Evolutionary conservation across 2,113 vertebrate species (phyloP).

Genomic region (Zapornia atra): DNA sequence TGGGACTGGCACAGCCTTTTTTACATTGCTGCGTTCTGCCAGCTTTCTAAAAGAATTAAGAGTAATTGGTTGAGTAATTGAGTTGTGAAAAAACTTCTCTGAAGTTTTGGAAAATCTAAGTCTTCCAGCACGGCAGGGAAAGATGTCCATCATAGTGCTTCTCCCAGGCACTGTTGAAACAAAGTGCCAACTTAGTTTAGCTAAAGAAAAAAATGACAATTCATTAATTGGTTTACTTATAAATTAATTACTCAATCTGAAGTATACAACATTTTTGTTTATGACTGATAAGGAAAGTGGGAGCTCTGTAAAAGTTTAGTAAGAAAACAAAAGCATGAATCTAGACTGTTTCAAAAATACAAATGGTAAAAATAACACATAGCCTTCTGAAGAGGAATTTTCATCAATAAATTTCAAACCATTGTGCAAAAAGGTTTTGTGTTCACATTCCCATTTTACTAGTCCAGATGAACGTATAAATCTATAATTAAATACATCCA

Average conservation of each 20-base stretch:
- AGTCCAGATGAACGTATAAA: not conserved
- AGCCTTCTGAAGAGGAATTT: not conserved
- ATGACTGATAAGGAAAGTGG: not conserved
- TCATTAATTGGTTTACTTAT: not conserved
- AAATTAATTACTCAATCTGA: not conserved
- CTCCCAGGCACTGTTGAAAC: not conserved
- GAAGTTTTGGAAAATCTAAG: not conserved
- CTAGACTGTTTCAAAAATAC: not conserved
- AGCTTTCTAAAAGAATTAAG: not conserved
- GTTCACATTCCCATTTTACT: not conserved
- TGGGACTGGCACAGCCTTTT: not conserved
- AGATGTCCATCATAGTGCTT: not conserved
- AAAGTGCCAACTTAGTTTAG: not conserved
- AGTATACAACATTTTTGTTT: not conserved
- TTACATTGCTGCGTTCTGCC: not conserved
- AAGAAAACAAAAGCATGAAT: not conserved
- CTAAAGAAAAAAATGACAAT: not conserved
- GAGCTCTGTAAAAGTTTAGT: not conserved
- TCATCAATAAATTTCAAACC: not conserved
- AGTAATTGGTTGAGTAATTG: not conserved
- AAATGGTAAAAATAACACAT: not conserved
- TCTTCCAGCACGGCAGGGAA: not conserved
- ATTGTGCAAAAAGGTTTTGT: not conserved
- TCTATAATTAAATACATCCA: not conserved
- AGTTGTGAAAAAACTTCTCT: not conserved